Evolutionary conservation across 1,140 invertebrate species (phyloP).

Genomic region (Mizuhopecten yessoensis): DNA sequence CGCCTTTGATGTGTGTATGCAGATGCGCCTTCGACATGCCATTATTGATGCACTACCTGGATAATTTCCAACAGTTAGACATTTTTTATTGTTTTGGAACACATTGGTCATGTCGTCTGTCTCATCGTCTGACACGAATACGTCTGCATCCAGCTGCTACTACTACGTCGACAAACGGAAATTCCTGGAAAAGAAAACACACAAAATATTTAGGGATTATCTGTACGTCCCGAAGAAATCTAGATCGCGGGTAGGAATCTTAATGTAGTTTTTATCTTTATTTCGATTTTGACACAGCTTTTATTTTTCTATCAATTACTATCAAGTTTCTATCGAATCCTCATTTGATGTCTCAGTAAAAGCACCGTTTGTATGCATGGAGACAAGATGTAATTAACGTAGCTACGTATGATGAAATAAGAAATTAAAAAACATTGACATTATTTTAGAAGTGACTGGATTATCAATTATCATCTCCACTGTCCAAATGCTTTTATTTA

Average conservation of each 20-base stretch:
- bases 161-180: slow-evolving; percentile 49
- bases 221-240: not conserved
- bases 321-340: too few relatives aligned
- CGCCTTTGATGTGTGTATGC: not conserved
- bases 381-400: too few relatives aligned
- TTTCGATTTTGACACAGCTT: too few relatives aligned
- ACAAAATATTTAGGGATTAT: slow-evolving; percentile 31
- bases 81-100: not conserved
- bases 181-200: slow-evolving; percentile 47
- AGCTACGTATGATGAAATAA: too few relatives aligned
- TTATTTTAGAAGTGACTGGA: too few relatives aligned
- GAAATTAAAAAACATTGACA: too few relatives aligned
- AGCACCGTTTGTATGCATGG: too few relatives aligned
- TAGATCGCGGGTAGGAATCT: not conserved
- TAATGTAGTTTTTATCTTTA: too few relatives aligned
- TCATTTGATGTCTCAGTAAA: too few relatives aligned
- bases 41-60: not conserved
- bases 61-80: not conserved
- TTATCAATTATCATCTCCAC: too few relatives aligned
- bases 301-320: too few relatives aligned
- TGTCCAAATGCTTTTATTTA: too few relatives aligned
- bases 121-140: not conserved
- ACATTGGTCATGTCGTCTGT: not conserved
- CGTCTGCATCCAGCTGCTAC: slow-evolving; percentile 39
- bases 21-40: not conserved